These are phyloP conservation scores for Allolobophora icterica DNA, from an alignment of 2,888 invertebrate genomes.

Conservation along the genomic window DNA sequence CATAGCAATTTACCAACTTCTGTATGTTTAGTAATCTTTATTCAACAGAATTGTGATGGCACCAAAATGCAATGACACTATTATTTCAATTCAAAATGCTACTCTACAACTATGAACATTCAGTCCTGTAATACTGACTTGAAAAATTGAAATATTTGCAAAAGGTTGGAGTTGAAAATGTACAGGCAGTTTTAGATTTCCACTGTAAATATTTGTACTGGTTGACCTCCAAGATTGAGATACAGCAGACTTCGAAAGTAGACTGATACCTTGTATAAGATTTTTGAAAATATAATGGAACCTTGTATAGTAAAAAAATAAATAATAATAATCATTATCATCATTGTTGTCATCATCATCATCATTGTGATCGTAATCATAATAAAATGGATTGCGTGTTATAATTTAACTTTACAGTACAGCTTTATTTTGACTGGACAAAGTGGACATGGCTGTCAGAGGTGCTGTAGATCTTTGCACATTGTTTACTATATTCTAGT, in stretches of 20 bases:
- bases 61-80: neutral
- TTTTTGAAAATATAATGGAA: neutral
- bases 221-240: too few species aligned
- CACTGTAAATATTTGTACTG: neutral
- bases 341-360: neutral
- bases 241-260: too few species aligned
- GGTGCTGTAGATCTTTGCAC: too few species aligned
- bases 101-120: neutral
- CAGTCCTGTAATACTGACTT: neutral
- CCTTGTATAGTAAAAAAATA: too few species aligned
- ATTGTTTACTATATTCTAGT: too few species aligned
- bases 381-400: neutral
- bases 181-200: neutral
- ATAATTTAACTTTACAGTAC: too few species aligned
- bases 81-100: neutral
- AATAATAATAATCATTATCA: too few species aligned
- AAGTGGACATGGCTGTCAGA: too few species aligned
- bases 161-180: neutral
- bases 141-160: neutral
- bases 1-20: too few species aligned
- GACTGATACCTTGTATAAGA: neutral
- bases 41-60: neutral
- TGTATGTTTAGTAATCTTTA: neutral
- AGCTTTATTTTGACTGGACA: too few species aligned
- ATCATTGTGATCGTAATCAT: neutral